A percentile compares a stretch with the other conserved stretches of the same genome.
phyloP scores from a whole-genome alignment of 2,888 invertebrate species.

The Gortyna flavago region DNA sequence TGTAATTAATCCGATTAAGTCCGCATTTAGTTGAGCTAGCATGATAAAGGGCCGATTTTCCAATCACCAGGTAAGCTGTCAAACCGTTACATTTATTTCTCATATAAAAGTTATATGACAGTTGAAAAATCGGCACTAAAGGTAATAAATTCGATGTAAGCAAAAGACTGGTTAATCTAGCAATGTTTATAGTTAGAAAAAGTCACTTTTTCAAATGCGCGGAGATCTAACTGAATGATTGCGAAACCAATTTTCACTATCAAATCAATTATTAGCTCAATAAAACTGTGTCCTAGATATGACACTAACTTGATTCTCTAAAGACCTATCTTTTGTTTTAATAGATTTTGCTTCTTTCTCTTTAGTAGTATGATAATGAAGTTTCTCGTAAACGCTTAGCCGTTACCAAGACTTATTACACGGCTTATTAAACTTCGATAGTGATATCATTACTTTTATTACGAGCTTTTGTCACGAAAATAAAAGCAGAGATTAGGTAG shows the following conservation, averaged over 20 bases:
- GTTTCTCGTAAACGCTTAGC: constrained; percentile 8
- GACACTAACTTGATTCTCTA: neutral
- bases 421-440: constrained; percentile 36
- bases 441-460: constrained; percentile 21
- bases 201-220: neutral
- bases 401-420: constrained; percentile 35
- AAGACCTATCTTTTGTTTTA: neutral
- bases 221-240: neutral
- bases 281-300: neutral
- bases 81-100: neutral
- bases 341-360: neutral
- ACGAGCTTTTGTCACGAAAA: constrained; percentile 26
- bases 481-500: constrained; percentile 3
- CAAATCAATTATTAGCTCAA: neutral
- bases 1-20: constrained; percentile 34
- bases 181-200: neutral
- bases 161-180: neutral
- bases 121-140: neutral
- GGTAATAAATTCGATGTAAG: neutral
- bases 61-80: neutral
- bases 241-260: neutral
- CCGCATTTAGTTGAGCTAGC: neutral
- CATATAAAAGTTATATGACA: neutral
- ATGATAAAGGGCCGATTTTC: neutral
- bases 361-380: constrained; percentile 16